A percentile compares a stretch with the other conserved stretches of the same genome.
Evolutionary conservation across 2,113 vertebrate genomes (phyloP).

Genomic region (Lethenteron reissneri): DNA sequence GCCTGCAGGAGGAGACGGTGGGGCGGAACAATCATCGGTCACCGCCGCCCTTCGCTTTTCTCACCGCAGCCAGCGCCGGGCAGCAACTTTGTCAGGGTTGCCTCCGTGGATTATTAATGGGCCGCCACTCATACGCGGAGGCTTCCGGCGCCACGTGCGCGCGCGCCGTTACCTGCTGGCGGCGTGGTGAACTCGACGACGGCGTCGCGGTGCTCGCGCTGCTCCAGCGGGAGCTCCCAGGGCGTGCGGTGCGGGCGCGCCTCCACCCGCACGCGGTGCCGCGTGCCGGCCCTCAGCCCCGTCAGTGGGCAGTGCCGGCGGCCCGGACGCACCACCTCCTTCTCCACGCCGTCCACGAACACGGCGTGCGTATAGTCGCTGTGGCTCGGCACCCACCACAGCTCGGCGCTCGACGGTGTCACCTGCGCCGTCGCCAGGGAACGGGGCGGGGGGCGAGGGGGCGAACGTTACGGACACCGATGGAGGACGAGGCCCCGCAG

Average conservation of each 20-base stretch:
- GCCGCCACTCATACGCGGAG: too few relatives aligned
- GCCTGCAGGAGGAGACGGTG: conserved; percentile 21
- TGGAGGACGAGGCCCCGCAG: too few relatives aligned
- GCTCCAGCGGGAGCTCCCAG: conserved; percentile 83
- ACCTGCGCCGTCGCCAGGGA: neutral
- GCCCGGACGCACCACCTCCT: conserved; percentile 57
- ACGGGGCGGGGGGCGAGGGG: too few relatives aligned
- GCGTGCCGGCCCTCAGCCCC: conserved; percentile 58
- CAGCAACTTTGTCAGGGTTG: too few relatives aligned
- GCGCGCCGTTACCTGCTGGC: conserved; percentile 41
- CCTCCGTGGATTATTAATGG: too few relatives aligned
- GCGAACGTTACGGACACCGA: too few relatives aligned
- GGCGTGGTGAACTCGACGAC: conserved; percentile 71
- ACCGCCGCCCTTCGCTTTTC: too few relatives aligned
- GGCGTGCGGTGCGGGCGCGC: conserved; percentile 89
- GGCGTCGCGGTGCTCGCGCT: conserved; percentile 71
- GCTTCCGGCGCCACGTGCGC: too few relatives aligned
- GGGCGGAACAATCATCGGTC: too few relatives aligned
- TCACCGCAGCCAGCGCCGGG: too few relatives aligned
- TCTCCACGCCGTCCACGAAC: conserved; percentile 72
- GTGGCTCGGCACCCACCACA: conserved; percentile 80
- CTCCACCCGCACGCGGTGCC: conserved; percentile 63
- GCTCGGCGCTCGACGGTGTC: conserved; percentile 63
- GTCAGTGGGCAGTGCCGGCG: conserved; percentile 70
- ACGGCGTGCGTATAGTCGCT: conserved; percentile 88